A percentile compares a stretch with the other conserved stretches of the same genome.
Conservation (phyloP, 2,888 invertebrate species). For the Dasypogon diadema region DNA sequence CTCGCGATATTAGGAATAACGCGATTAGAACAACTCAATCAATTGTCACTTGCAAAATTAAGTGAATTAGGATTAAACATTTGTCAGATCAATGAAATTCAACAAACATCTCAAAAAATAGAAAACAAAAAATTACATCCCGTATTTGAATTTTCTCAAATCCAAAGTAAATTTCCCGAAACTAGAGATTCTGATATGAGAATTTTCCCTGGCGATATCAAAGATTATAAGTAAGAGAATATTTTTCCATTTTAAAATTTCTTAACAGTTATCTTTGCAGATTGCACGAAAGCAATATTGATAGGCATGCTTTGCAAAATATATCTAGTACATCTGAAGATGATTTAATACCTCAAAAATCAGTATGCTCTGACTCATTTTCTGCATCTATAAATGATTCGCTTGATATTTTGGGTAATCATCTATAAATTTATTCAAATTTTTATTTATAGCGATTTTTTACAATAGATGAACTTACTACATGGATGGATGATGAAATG, state of each 20-base stretch:
- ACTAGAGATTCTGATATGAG: background rate
- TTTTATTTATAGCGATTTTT: background rate
- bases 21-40: slow-evolving; percentile 18
- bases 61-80: slow-evolving; percentile 48
- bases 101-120: background rate
- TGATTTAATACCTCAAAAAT: background rate
- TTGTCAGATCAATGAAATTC: slow-evolving; percentile 37
- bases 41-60: slow-evolving; percentile 51
- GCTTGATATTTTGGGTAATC: background rate
- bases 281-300: background rate
- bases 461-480: background rate
- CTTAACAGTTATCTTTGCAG: background rate
- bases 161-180: background rate
- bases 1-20: slow-evolving; percentile 35
- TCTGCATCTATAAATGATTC: background rate
- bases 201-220: no score
- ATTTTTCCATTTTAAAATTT: no score
- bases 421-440: background rate
- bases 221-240: background rate
- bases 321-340: background rate
- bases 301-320: background rate
- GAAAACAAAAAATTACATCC: background rate
- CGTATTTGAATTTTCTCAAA: background rate
- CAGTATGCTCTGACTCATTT: background rate
- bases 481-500: background rate